Base-by-base conservation (phyloP, 2,888 invertebrate species). In the Hemithea aestivaria region DNA sequence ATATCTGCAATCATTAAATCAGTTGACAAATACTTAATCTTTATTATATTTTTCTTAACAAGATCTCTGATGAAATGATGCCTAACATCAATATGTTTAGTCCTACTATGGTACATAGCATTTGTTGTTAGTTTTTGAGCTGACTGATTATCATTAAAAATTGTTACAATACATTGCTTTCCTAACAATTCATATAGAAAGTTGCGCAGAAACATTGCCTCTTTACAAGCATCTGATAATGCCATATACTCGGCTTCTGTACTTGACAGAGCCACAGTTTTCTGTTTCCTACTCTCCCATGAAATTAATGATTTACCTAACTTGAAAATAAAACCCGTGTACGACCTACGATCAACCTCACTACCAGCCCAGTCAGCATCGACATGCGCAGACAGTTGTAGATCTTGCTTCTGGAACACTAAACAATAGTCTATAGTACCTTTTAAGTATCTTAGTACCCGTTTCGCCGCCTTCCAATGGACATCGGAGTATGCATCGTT, bases 221-320 rank as follows among this genome's bases (percentile, higher is more conserved):
- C 36, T 30, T 36, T 36, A 12, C 26, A 25, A 7, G 48, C 49
- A 26, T 33, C 28, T 9, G 27, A 35, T 8, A 22, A 7, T 7
- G 40, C 29, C 20, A 26, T 12, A 20, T 40, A 26, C 22, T 35
- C 40, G 29, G 25, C 64, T 12, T 31, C 57, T 57, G 65, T 59
- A 23, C 55, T 58, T 1, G 58, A 58, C 6, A 64, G 28, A 5
- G 62, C 62, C 8, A 59, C 58, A 7, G 29, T 61, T 32, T 40
- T 48, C 33, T 65, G 58, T 43, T 62, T 60, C 6, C 30, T 46
- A n/a, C 58, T 56, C n/a, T 29, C 28, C 33, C 33, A 16, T 16
- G 16, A 16, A 4, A 16, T 5, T 16, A 16, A 2, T 4, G 16
- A 16, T 4, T 16, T 16, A 27, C 28, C 38, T 7, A 41, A 1